Conservation (phyloP, 1,140 invertebrate species). For the Meloidogyne floridensis region DNA sequence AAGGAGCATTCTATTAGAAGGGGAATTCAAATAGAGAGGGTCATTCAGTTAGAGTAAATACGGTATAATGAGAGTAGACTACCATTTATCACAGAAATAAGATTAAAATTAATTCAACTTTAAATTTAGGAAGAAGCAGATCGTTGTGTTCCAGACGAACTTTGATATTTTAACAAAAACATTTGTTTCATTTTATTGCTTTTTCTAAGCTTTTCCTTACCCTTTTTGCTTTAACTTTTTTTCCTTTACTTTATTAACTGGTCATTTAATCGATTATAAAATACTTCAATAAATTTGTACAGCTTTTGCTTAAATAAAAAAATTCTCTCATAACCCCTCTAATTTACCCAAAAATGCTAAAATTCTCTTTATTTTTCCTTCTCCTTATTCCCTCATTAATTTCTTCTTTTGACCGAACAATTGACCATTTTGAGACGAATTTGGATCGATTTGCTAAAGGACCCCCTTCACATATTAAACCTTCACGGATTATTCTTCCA, state of each 20-base stretch:
- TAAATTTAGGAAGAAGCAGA: constrained; percentile 23
- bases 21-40: too few species aligned
- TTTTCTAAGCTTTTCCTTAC: background rate
- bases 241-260: background rate
- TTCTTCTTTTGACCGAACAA: background rate
- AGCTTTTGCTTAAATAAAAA: background rate
- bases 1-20: too few species aligned
- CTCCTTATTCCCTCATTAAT: background rate
- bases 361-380: background rate
- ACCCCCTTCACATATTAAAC: background rate
- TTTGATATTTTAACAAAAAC: background rate
- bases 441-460: constrained; percentile 31
- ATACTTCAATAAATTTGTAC: background rate
- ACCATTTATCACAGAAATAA: too few species aligned
- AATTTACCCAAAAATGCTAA: background rate
- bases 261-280: constrained; percentile 5
- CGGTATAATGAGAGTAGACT: too few species aligned
- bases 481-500: constrained; percentile 26
- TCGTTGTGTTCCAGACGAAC: constrained; percentile 22
- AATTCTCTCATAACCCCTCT: too few species aligned
- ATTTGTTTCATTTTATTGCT: background rate
- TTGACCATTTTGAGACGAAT: constrained; percentile 30
- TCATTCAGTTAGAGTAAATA: too few species aligned
- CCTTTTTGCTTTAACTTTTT: background rate
- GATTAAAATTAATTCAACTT: background rate